phyloP scores from a whole-genome alignment of 1,140 invertebrate species.

The Andricus grossulariae region DNA sequence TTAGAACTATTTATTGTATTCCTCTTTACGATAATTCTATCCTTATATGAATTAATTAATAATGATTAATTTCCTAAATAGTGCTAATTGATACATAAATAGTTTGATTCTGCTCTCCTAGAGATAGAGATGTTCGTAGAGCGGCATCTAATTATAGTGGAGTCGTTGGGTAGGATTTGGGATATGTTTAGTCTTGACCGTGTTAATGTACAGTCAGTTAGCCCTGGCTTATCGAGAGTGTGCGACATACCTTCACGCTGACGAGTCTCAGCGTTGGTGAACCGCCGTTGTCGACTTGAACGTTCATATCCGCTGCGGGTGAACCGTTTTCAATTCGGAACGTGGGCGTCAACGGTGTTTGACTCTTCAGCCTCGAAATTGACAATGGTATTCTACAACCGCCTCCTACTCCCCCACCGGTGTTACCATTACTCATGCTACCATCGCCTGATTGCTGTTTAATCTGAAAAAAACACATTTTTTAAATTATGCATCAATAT shows the following conservation, averaged over 20 bases:
- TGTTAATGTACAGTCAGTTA: constrained; percentile 13
- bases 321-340: constrained; percentile 67
- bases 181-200: constrained; percentile 21
- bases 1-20: too few species aligned
- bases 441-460: constrained; percentile 67
- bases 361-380: constrained; percentile 71
- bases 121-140: not conserved
- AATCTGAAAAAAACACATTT: constrained; percentile 58
- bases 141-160: not conserved
- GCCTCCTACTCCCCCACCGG: constrained; percentile 55
- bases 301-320: constrained; percentile 76
- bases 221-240: constrained; percentile 7
- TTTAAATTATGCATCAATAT: not conserved
- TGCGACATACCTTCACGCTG: constrained; percentile 69
- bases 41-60: too few species aligned
- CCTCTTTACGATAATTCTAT: too few species aligned
- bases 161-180: constrained; percentile 11
- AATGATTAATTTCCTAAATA: too few species aligned
- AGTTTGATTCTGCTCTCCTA: not conserved
- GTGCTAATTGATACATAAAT: not conserved
- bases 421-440: constrained; percentile 58
- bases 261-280: constrained; percentile 75
- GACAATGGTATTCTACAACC: constrained; percentile 62
- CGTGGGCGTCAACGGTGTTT: constrained; percentile 61
- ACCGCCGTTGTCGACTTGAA: constrained; percentile 74